These are phyloP conservation scores for Glaucomys volans DNA, from an alignment of 2,113 vertebrate species.

Conservation along the genomic window DNA sequence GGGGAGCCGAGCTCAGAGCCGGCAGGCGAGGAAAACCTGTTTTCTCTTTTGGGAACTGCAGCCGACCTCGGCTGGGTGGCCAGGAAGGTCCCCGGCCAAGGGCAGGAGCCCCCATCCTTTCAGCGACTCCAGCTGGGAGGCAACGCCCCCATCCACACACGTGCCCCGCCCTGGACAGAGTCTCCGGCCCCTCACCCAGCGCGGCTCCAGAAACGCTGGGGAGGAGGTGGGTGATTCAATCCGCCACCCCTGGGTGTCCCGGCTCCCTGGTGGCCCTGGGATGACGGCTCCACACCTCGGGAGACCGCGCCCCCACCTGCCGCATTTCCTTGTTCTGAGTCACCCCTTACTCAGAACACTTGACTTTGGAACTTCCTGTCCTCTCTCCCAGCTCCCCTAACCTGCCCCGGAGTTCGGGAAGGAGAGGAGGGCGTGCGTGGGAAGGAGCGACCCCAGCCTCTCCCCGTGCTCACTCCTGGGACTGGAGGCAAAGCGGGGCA, in stretches of 20 bases:
- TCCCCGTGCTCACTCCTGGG: neutral
- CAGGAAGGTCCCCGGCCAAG: neutral
- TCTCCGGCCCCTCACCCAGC: neutral
- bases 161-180: neutral
- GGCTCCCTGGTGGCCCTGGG: slow-evolving; percentile 47
- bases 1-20: neutral
- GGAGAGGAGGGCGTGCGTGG: neutral
- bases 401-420: neutral
- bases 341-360: slow-evolving; percentile 74
- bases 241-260: slow-evolving; percentile 28
- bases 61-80: neutral
- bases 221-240: slow-evolving; percentile 62
- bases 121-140: neutral
- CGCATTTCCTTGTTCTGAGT: slow-evolving; percentile 78
- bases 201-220: neutral
- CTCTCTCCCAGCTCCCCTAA: neutral
- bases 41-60: neutral
- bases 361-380: slow-evolving; percentile 78
- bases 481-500: neutral
- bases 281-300: slow-evolving; percentile 69
- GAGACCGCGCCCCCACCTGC: slow-evolving; percentile 80
- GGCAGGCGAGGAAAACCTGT: neutral
- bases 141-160: neutral
- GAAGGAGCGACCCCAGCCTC: neutral
- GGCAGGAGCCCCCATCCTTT: neutral